Evolutionary conservation across 2,888 invertebrate species (phyloP).

Genomic region (Pseudococcus longispinus): DNA sequence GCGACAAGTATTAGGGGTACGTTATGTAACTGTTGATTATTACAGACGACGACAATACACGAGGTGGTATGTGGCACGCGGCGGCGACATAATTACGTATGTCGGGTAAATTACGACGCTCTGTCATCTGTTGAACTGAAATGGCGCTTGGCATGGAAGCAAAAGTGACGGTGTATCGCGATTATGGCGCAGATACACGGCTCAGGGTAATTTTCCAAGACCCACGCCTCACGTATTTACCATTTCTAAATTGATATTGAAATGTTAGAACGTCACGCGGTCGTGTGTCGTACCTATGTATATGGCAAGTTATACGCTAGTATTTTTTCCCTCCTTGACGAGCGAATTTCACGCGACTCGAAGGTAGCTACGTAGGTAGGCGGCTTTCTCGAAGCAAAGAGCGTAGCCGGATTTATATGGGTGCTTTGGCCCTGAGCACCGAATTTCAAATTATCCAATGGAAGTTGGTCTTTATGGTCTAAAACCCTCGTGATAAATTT

Average conservation of each 20-base stretch:
- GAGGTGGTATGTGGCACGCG: neutral
- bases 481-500: too few species aligned
- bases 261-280: constrained; percentile 2
- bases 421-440: too few species aligned
- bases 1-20: neutral
- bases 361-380: neutral
- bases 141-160: neutral
- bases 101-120: neutral
- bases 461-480: too few species aligned
- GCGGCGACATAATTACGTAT: neutral
- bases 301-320: too few species aligned
- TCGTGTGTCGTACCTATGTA: neutral
- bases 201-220: constrained; percentile 10
- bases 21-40: constrained; percentile 21
- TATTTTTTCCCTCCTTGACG: neutral
- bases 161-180: neutral
- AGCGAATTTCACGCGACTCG: neutral
- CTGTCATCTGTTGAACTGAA: constrained; percentile 31
- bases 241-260: constrained; percentile 22
- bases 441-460: too few species aligned
- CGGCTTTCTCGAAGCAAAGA: too few species aligned
- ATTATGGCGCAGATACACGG: constrained; percentile 2
- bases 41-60: neutral
- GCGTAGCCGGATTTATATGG: too few species aligned
- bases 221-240: neutral